These are phyloP conservation scores for Cynopterus brachyotis DNA, from an alignment of 2,113 vertebrate species.

Conservation along the genomic window DNA sequence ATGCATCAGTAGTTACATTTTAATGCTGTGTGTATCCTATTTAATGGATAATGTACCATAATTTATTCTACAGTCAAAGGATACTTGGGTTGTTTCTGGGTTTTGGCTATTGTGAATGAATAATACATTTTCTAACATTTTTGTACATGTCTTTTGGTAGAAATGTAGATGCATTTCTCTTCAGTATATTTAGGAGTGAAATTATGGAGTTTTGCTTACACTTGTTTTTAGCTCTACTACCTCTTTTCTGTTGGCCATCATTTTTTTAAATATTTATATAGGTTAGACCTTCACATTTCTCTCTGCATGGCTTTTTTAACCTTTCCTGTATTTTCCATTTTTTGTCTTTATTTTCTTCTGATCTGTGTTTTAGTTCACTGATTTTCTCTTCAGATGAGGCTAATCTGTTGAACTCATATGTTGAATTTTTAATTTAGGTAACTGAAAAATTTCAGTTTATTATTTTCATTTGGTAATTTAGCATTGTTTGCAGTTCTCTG, in stretches of 20 bases:
- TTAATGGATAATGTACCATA: not conserved
- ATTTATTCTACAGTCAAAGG: not conserved
- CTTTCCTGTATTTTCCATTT: not conserved
- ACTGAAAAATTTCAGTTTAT: not conserved
- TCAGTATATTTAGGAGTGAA: not conserved
- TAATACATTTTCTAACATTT: not conserved
- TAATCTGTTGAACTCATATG: not conserved
- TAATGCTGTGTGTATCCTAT: not conserved
- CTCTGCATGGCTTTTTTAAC: not conserved
- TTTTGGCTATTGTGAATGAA: not conserved
- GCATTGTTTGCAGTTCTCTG: not conserved
- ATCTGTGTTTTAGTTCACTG: not conserved
- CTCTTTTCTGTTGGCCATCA: not conserved
- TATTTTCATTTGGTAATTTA: not conserved
- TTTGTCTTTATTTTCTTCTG: not conserved
- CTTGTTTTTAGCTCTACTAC: not conserved
- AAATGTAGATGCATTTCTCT: not conserved
- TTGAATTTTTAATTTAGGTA: not conserved
- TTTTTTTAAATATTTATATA: not conserved
- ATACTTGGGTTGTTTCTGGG: not conserved
- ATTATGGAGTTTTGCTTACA: not conserved
- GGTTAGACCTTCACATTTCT: not conserved
- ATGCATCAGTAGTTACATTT: not conserved
- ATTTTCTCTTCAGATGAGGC: not conserved
- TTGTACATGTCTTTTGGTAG: not conserved